These are phyloP conservation scores for Luperina testacea DNA, from an alignment of 2,888 invertebrate genomes.

Conservation along the genomic window DNA sequence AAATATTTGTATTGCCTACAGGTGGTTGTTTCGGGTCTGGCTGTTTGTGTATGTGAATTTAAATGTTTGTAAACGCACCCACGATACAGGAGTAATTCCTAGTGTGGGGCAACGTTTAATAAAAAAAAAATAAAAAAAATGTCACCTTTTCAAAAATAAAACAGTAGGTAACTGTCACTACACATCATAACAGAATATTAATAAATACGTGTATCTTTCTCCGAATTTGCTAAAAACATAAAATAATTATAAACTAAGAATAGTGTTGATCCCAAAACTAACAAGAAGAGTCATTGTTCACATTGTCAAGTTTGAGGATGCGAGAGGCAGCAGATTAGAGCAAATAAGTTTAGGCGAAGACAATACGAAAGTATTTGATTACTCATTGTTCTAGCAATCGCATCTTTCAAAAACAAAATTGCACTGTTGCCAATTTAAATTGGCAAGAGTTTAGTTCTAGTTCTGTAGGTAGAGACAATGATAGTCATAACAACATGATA, in stretches of 20 bases:
- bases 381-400: not conserved
- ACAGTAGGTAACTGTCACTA: not conserved
- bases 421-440: not conserved
- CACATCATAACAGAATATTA: not conserved
- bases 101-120: no score
- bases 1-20: no score
- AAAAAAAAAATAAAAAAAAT: no score
- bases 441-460: not conserved
- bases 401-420: not conserved
- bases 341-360: constrained; percentile 10
- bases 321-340: constrained; percentile 25
- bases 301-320: constrained; percentile 44
- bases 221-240: constrained; percentile 11
- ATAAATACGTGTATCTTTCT: not conserved
- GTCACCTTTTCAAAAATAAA: not conserved
- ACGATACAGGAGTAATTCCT: no score
- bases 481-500: not conserved
- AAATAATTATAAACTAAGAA: constrained; percentile 18
- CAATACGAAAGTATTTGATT: not conserved
- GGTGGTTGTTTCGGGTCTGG: no score
- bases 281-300: constrained; percentile 30
- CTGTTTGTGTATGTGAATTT: no score
- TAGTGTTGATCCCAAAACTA: constrained; percentile 22
- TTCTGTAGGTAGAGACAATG: not conserved
- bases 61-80: no score